phyloP scores from a whole-genome alignment of 2,888 invertebrate species.

The Tuta absoluta region DNA sequence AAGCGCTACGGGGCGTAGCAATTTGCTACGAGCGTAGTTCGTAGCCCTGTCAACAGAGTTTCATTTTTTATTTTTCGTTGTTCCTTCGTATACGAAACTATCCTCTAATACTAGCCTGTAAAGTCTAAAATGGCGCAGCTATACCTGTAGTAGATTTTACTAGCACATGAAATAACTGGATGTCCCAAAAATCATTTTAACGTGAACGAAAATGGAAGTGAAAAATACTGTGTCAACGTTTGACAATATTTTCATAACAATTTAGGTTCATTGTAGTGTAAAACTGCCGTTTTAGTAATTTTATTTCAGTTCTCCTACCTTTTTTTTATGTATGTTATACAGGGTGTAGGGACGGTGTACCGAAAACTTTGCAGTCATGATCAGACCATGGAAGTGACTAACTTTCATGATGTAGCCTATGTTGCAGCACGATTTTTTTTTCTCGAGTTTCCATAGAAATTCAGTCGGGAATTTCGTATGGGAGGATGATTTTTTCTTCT shows the following conservation, averaged over 20 bases:
- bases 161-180: neutral
- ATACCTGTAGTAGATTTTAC: neutral
- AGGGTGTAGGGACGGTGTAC: too few relatives aligned
- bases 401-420: too few relatives aligned
- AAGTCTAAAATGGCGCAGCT: neutral
- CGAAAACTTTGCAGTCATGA: too few relatives aligned
- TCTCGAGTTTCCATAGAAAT: too few relatives aligned
- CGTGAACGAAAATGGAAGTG: neutral
- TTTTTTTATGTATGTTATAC: too few relatives aligned
- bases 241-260: neutral
- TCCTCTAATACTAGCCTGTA: neutral
- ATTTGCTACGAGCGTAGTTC: conserved; percentile 24
- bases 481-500: too few relatives aligned
- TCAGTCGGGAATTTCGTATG: too few relatives aligned
- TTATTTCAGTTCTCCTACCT: neutral
- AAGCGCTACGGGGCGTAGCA: conserved; percentile 22
- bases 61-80: neutral
- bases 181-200: neutral
- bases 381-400: too few relatives aligned
- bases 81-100: neutral
- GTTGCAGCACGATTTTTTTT: too few relatives aligned
- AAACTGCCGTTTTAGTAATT: too few relatives aligned
- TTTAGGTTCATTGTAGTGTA: neutral
- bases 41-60: conserved; percentile 16
- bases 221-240: neutral